These are phyloP conservation scores for Pinctada fucata DNA, from an alignment of 2,888 invertebrate genomes.

Conservation along the genomic window DNA sequence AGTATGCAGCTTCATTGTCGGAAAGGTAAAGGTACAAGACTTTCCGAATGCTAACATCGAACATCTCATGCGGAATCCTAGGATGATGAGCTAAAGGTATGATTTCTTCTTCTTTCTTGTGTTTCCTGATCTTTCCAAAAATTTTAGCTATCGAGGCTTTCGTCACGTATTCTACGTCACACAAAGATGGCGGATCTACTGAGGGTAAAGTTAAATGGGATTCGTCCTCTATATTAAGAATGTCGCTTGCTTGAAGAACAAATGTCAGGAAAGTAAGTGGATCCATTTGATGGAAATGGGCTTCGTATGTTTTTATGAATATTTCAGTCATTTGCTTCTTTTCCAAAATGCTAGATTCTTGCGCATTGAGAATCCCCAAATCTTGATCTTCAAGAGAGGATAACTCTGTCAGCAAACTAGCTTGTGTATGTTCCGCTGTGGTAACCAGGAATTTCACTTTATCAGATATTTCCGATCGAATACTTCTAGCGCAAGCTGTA, in stretches of 20 bases:
- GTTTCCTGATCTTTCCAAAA: conserved; percentile 3
- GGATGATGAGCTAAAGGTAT: not conserved
- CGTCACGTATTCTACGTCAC: not conserved
- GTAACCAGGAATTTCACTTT: conserved; percentile 6
- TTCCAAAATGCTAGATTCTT: not conserved
- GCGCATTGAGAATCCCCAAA: not conserved
- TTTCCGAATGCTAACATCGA: conserved; percentile 2
- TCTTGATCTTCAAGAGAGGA: not conserved
- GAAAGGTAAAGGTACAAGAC: not conserved
- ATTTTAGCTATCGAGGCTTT: conserved; percentile 13
- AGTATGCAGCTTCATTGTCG: conserved; percentile 25
- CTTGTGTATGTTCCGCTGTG: not conserved
- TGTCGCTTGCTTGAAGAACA: not conserved
- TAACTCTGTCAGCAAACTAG: not conserved
- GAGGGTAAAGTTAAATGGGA: not conserved
- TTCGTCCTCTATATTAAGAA: not conserved
- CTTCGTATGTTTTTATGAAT: too few species aligned
- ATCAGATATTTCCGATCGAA: conserved; percentile 9
- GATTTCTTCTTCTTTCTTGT: not conserved
- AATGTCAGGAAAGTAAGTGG: not conserved
- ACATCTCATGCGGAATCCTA: not conserved
- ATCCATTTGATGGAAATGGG: not conserved
- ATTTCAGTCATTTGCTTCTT: not conserved
- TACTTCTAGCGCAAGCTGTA: not conserved
- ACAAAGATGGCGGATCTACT: conserved; percentile 3